A percentile compares a stretch with the other conserved stretches of the same genome.
Conservation (phyloP, 53 echinoderm and acorn worm genomes). For the Mesocentrotus franciscanus region DNA sequence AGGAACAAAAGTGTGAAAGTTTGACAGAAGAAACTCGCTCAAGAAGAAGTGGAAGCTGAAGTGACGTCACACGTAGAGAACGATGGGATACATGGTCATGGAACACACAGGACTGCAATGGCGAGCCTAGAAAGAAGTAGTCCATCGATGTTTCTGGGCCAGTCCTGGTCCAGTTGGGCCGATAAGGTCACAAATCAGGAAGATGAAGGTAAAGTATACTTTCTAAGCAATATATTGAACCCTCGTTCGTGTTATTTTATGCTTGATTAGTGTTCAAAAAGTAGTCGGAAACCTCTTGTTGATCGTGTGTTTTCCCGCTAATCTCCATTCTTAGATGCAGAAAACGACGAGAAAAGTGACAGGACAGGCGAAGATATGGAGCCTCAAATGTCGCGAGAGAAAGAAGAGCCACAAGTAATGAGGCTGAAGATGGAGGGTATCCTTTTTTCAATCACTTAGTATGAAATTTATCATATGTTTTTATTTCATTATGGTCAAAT, state of each 20-base stretch:
- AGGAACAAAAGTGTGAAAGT: conserved; percentile 55
- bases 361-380: conserved; percentile 70
- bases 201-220: conserved; percentile 85
- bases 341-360: conserved; percentile 70
- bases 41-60: conserved; percentile 65
- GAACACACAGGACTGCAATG: conserved; percentile 97
- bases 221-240: conserved; percentile 71
- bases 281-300: conserved; percentile 45
- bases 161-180: conserved; percentile 99
- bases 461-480: neutral
- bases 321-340: conserved; percentile 78
- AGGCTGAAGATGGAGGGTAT: conserved; percentile 96
- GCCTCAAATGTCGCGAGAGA: conserved; percentile 64
- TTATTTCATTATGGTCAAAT: neutral
- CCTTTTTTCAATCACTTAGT: conserved; percentile 71
- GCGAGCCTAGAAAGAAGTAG: conserved; percentile 97
- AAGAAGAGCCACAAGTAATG: conserved; percentile 89
- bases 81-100: conserved; percentile 96
- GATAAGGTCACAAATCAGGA: conserved; percentile 76
- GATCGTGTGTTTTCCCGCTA: conserved; percentile 85
- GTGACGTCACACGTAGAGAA: conserved; percentile 97
- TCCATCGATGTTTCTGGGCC: conserved; percentile 99
- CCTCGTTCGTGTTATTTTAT: conserved; percentile 42
- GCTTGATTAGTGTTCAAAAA: conserved; percentile 56
- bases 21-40: conserved; percentile 14